Conservation (phyloP, 2,113 vertebrate species). For the Varanus komodoensis region DNA sequence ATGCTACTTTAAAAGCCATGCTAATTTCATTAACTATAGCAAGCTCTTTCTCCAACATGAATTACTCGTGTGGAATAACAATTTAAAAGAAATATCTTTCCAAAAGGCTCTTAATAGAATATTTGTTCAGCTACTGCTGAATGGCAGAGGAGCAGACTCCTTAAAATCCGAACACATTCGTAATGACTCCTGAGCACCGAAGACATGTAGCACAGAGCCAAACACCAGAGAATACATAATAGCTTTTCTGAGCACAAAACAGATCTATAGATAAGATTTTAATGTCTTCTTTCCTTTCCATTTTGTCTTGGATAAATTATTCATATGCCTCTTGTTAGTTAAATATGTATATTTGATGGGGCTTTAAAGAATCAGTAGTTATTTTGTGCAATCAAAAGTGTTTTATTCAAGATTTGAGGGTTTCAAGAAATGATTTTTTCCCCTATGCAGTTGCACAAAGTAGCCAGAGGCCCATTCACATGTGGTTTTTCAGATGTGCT, state of each 20-base stretch:
- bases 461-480: not conserved
- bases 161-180: conserved; percentile 18
- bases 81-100: conserved; percentile 1
- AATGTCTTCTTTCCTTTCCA: conserved; percentile 33
- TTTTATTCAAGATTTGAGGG: conserved; percentile 44
- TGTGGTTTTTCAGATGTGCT: not conserved
- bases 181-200: conserved; percentile 36
- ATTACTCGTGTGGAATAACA: not conserved
- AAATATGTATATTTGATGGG: conserved; percentile 46
- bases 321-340: conserved; percentile 57
- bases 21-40: not conserved
- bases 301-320: conserved; percentile 57
- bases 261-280: conserved; percentile 39
- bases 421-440: not conserved
- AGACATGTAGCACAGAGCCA: conserved; percentile 30
- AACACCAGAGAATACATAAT: conserved; percentile 22
- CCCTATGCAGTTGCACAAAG: not conserved
- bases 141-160: not conserved
- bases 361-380: conserved; percentile 46
- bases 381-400: conserved; percentile 41
- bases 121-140: conserved; percentile 22
- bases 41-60: not conserved
- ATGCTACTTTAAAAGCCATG: not conserved
- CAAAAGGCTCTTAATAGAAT: conserved; percentile 11
- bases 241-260: conserved; percentile 33